A percentile compares a stretch with the other conserved stretches of the same genome.
phyloP scores from a whole-genome alignment of 2,888 invertebrate species.

The Hirtodrosophila duncani region DNA sequence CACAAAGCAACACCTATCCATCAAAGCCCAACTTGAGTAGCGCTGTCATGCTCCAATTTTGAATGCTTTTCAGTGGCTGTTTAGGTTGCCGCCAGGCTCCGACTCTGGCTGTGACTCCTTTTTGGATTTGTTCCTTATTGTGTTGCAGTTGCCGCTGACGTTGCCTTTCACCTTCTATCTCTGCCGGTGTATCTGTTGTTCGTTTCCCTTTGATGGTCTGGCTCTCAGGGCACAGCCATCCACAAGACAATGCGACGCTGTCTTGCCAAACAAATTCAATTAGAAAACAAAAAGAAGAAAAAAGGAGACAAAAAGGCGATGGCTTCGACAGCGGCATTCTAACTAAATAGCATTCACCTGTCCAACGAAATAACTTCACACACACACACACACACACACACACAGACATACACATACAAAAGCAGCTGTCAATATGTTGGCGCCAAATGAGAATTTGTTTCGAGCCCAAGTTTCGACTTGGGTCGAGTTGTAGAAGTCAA shows the following conservation, averaged over 20 bases:
- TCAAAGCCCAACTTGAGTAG: conserved; percentile 36
- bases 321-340: conserved; percentile 43
- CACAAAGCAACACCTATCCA: conserved; percentile 51
- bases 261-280: conserved; percentile 49
- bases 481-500: conserved; percentile 30
- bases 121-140: conserved; percentile 6
- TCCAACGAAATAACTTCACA: conserved; percentile 44
- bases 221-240: too few species aligned
- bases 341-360: conserved; percentile 68
- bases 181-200: too few species aligned
- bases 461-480: conserved; percentile 5
- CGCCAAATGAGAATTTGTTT: conserved; percentile 61
- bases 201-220: too few species aligned
- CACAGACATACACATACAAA: conserved; percentile 26
- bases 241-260: neutral
- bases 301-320: conserved; percentile 7
- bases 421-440: conserved; percentile 71
- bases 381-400: conserved; percentile 22
- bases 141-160: neutral
- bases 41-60: conserved; percentile 59
- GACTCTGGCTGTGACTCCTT: neutral
- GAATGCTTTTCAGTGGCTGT: conserved; percentile 61
- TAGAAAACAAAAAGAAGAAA: conserved; percentile 46
- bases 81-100: conserved; percentile 4
- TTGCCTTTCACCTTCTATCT: conserved; percentile 11